A percentile compares a stretch with the other conserved stretches of the same genome.
Evolutionary conservation across 2,797 vertebrate genomes (phyloP).

Genomic region (Hipposideros larvatus): DNA sequence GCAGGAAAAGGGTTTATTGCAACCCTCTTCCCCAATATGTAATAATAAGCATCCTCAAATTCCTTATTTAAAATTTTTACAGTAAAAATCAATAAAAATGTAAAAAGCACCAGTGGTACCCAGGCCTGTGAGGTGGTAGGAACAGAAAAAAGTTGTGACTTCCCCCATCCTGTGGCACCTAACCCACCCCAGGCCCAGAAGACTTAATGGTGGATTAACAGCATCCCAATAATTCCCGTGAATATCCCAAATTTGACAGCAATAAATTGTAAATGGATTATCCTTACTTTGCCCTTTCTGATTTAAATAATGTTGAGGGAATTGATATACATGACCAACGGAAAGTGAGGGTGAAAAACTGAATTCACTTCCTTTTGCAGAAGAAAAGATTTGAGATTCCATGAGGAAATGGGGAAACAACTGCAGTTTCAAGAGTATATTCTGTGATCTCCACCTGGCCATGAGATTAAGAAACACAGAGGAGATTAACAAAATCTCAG

Average conservation of each 20-base stretch:
- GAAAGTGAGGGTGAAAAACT: neutral
- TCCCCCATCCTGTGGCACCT: too few species aligned
- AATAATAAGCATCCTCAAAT: neutral
- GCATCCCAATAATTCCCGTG: neutral
- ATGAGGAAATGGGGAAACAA: neutral
- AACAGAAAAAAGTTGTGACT: neutral
- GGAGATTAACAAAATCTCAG: neutral
- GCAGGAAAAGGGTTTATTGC: neutral
- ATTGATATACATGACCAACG: neutral
- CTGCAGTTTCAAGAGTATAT: neutral
- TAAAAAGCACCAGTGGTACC: neutral
- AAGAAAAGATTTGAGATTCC: neutral
- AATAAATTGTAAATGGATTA: neutral
- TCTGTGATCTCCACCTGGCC: neutral
- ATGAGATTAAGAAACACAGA: neutral
- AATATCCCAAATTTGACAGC: neutral
- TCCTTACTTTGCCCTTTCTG: neutral
- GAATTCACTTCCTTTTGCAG: neutral
- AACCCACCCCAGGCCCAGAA: neutral
- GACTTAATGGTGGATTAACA: neutral
- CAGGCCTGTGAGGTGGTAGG: neutral
- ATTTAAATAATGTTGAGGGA: slow-evolving; percentile 20
- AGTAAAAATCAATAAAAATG: neutral
- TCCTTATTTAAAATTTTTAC: neutral
- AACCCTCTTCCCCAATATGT: neutral